Percentiles rank a stretch among this genome's conserved stretches.
phyloP scores from a whole-genome alignment of 2,797 vertebrate species.

The Danio albolineatus region DNA sequence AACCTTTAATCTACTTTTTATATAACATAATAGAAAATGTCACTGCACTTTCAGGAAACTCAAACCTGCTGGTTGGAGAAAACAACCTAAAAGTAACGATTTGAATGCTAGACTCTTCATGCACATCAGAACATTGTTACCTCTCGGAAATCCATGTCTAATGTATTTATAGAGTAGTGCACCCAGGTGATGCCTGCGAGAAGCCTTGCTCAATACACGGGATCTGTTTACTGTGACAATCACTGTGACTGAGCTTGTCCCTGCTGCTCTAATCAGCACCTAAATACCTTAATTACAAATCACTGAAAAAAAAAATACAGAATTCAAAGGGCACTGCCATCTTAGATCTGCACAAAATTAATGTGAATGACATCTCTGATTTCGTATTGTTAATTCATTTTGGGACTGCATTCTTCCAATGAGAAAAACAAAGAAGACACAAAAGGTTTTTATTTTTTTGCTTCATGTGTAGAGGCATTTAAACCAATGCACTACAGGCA shows the following conservation, averaged over 20 bases:
- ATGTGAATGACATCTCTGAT: neutral
- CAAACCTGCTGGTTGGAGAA: neutral
- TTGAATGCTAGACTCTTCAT: neutral
- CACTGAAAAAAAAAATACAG: neutral
- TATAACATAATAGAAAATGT: neutral
- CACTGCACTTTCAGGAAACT: neutral
- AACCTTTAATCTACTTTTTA: too few species aligned
- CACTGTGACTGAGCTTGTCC: conserved; percentile 34
- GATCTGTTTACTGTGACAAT: conserved; percentile 38
- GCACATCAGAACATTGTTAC: conserved; percentile 19
- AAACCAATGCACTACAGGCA: neutral
- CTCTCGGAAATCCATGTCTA: conserved; percentile 28
- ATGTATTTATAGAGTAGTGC: conserved; percentile 48
- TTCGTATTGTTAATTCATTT: conserved; percentile 5
- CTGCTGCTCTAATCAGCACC: conserved; percentile 35
- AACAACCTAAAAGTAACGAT: neutral
- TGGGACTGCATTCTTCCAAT: neutral
- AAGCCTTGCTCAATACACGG: conserved; percentile 40
- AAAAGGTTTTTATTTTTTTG: neutral
- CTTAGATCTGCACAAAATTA: conserved; percentile 21
- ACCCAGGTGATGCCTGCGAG: conserved; percentile 25
- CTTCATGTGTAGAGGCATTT: neutral
- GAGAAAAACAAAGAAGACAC: neutral
- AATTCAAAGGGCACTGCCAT: conserved; percentile 18
- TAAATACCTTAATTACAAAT: conserved; percentile 32